A percentile compares a stretch with the other conserved stretches of the same genome.
Evolutionary conservation across 2,113 vertebrate genomes (phyloP).

Genomic region (Bufo bufo): DNA sequence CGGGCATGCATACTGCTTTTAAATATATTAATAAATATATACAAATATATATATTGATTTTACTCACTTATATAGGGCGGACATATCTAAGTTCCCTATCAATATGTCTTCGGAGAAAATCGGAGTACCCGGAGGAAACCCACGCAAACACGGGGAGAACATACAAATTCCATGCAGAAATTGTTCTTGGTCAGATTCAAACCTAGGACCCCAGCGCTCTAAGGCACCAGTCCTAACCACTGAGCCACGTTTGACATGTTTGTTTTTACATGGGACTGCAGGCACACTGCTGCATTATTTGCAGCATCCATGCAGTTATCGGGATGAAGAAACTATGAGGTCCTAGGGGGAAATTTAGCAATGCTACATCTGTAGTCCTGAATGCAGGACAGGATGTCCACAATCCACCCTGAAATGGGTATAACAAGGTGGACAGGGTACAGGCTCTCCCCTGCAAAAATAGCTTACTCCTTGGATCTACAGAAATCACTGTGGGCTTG

Average conservation of each 20-base stretch:
- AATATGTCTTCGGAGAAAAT: too few species aligned
- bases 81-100: too few species aligned
- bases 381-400: not conserved
- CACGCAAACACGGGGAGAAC: too few species aligned
- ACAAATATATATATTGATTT: too few species aligned
- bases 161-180: too few species aligned
- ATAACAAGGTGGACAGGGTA: constrained; percentile 4
- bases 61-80: too few species aligned
- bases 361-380: not conserved
- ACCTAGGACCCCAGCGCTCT: too few species aligned
- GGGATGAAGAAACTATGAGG: not conserved
- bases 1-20: too few species aligned
- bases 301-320: not conserved
- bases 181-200: too few species aligned
- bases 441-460: not conserved
- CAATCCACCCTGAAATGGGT: not conserved
- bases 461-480: not conserved
- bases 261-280: not conserved
- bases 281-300: not conserved
- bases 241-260: too few species aligned
- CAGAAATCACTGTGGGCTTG: not conserved
- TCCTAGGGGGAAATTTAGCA: not conserved
- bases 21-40: too few species aligned
- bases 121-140: not conserved
- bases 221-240: too few species aligned